Evolutionary conservation across 2,113 vertebrate species (phyloP).

Genomic region (Pseudorectes ferrugineus): DNA sequence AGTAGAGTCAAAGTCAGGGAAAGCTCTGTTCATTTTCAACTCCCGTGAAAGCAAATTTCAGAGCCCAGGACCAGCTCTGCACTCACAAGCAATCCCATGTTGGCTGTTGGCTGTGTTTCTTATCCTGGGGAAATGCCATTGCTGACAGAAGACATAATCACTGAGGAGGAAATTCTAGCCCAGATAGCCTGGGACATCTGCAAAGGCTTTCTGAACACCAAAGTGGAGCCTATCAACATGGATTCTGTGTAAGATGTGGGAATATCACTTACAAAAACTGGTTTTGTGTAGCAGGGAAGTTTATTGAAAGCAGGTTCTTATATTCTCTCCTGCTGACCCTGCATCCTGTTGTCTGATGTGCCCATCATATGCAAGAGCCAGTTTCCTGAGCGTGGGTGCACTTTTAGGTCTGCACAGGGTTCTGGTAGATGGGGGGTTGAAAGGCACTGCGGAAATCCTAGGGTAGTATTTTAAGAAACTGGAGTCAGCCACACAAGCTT

Average conservation of each 20-base stretch:
- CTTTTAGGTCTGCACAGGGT: neutral
- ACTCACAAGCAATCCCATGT: neutral
- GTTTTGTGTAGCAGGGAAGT: neutral
- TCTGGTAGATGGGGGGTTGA: fast-evolving
- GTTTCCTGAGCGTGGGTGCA: fast-evolving
- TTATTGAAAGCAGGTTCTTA: neutral
- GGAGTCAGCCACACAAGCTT: neutral
- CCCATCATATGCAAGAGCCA: fast-evolving
- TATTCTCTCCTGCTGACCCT: neutral
- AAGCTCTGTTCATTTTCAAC: neutral
- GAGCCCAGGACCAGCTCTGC: neutral
- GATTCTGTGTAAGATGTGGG: neutral
- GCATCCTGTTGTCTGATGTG: fast-evolving
- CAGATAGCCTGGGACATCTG: neutral
- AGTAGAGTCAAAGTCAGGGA: neutral
- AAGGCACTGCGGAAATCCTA: neutral
- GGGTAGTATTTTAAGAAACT: neutral
- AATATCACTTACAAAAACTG: neutral
- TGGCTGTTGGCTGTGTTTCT: neutral
- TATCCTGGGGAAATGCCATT: neutral
- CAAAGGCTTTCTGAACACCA: neutral
- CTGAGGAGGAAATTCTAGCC: neutral
- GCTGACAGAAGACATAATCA: neutral
- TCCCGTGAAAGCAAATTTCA: neutral
- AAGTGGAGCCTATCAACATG: neutral